Percentiles rank a stretch among this genome's conserved stretches.
phyloP scores from a whole-genome alignment of 2,888 invertebrate species.

The Microplitis manilae region DNA sequence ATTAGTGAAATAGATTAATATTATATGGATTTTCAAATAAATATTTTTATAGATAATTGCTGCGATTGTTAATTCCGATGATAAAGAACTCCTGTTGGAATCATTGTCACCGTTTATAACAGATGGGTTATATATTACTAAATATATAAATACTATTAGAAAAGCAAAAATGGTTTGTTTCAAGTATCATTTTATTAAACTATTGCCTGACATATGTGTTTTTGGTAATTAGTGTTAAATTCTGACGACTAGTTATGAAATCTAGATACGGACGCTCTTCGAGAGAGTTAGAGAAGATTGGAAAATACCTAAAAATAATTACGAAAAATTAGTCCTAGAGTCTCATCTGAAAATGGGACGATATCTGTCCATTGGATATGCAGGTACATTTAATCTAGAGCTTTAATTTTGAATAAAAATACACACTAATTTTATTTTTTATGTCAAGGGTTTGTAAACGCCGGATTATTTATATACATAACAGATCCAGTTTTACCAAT shows the following conservation, averaged over 20 bases:
- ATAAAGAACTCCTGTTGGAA: conserved; percentile 25
- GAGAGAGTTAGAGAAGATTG: conserved; percentile 6
- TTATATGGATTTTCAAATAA: no score
- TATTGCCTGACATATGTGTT: neutral
- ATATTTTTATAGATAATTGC: conserved; percentile 9
- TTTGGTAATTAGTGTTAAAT: neutral
- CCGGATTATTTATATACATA: neutral
- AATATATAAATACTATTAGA: neutral
- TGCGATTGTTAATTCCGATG: conserved; percentile 9
- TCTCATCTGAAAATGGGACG: neutral
- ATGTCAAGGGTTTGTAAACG: neutral
- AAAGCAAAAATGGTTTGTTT: conserved; percentile 23
- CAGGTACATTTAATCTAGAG: neutral
- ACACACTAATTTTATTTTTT: neutral
- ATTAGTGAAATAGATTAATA: neutral
- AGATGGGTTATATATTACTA: neutral
- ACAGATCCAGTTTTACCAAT: conserved; percentile 1
- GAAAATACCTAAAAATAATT: neutral
- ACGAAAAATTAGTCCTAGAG: neutral
- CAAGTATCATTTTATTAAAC: neutral
- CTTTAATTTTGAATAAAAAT: neutral
- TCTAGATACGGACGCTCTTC: conserved; percentile 14
- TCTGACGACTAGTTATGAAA: neutral
- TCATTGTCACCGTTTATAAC: conserved; percentile 12
- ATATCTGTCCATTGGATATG: neutral